Evolutionary conservation across 2,113 vertebrate genomes (phyloP), one percentile per base, ranked within the genome.

Genomic region (Cyprinus carpio): DNA sequence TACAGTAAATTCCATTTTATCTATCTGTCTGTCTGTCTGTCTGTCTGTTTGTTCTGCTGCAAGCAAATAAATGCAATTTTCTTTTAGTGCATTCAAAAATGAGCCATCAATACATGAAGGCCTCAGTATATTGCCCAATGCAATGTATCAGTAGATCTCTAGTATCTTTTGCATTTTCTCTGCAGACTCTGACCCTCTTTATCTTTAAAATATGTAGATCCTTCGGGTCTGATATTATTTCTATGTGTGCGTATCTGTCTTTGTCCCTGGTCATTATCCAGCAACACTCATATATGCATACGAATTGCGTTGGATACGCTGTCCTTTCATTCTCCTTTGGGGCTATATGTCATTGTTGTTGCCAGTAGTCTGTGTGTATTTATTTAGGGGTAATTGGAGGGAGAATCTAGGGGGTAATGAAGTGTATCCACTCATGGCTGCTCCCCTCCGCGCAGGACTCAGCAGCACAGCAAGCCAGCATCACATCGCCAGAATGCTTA

Each of bases 401-500:
- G 95, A 94, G 92, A 94, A 95, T 94, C 93, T 94, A 94, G 95
- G 94, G 95, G 93, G 94, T 94, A 91, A 93, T 96, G 91, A 89
- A 94, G 96, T 96, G 95, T 94, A 95, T 94, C 95, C 96, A 95
- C 94, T 96, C 96, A 94, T 97, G 96, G 96, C 96, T 93, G 92
- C 92, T 94, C 93, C 95, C 96, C 95, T 96, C 94, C 95, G 95
- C 96, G 96, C 93, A 95, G 93, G 96, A 62, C 77, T 72, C 84
- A 74, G 27, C 78, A 29, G 54, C 84, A 18, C 75, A 78, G 84
- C 75, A 56, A 78, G 75, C 43, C 75, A 49, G 75, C 96, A 96
- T 94, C 95, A 96, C 96, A 96, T 93, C 95, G 93, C 96, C 95
- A 97, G 96, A 97, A 97, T 97, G 96, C 95, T 96, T 97, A 96